Conservation (phyloP, 2,888 invertebrate genomes). For the Helleia helle region DNA sequence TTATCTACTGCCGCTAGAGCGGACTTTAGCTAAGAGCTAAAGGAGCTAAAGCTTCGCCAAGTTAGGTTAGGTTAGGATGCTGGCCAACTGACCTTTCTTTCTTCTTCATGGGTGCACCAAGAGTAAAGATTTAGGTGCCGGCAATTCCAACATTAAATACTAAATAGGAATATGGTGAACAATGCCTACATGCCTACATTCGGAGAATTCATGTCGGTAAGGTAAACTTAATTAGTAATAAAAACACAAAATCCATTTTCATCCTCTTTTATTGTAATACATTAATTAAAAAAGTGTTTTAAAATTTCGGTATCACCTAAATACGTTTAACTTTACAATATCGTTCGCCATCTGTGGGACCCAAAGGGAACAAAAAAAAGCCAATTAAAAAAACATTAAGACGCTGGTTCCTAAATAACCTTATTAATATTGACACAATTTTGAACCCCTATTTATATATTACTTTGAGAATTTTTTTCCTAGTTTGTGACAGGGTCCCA, state of each 20-base stretch:
- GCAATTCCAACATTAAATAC: too few relatives aligned
- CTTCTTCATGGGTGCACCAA: too few relatives aligned
- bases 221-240: too few relatives aligned
- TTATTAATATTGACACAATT: background rate
- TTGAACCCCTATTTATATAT: background rate
- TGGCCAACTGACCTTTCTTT: too few relatives aligned
- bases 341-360: background rate
- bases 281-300: slow-evolving; percentile 10
- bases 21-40: too few relatives aligned
- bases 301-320: slow-evolving; percentile 10
- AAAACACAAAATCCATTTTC: background rate
- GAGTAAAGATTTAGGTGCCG: too few relatives aligned
- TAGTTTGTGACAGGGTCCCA: slow-evolving; percentile 3
- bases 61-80: too few relatives aligned
- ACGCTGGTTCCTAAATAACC: background rate
- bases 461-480: background rate
- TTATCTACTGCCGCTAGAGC: too few relatives aligned
- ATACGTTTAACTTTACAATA: slow-evolving; percentile 4
- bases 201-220: too few relatives aligned
- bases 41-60: too few relatives aligned
- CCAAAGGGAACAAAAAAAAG: background rate
- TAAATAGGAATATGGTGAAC: too few relatives aligned
- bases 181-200: too few relatives aligned
- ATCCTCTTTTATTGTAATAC: slow-evolving; percentile 10
- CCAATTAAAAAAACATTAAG: background rate